These are phyloP conservation scores for Gallinago nigripennis DNA, from an alignment of 2,797 vertebrate species.

Conservation along the genomic window DNA sequence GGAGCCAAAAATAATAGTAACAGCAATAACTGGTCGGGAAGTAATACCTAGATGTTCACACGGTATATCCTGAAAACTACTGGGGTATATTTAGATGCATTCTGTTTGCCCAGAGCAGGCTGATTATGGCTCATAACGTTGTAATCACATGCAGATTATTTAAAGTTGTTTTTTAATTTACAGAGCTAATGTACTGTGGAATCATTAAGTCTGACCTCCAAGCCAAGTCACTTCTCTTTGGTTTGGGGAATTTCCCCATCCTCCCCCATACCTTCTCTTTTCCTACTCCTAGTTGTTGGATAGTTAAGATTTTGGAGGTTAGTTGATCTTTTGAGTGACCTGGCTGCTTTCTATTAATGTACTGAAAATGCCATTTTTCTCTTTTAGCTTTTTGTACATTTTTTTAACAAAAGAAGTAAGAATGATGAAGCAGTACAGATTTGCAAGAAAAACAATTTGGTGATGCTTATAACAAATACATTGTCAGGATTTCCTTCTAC, in stretches of 20 bases:
- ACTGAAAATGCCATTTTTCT: neutral
- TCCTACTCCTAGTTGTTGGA: neutral
- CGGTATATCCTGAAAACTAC: neutral
- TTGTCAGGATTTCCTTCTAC: slow-evolving; percentile 24
- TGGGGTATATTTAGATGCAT: neutral
- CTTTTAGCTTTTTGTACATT: neutral
- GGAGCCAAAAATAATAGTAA: neutral
- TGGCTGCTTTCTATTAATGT: neutral
- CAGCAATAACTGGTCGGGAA: neutral
- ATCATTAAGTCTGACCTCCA: slow-evolving; percentile 40
- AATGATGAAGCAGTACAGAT: neutral
- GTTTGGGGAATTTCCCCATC: neutral
- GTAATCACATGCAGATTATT: slow-evolving; percentile 41
- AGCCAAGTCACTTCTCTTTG: neutral
- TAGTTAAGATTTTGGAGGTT: neutral
- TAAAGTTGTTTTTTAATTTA: slow-evolving; percentile 31
- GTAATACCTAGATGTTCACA: neutral
- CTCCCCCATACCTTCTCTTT: neutral
- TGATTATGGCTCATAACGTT: neutral
- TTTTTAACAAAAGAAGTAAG: neutral
- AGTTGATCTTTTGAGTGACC: neutral
- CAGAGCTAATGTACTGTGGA: slow-evolving; percentile 20
- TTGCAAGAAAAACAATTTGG: neutral
- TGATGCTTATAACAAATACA: neutral
- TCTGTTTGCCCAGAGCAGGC: neutral